Conservation (phyloP, 2,888 invertebrate species). For the Phyto melanocephala region DNA sequence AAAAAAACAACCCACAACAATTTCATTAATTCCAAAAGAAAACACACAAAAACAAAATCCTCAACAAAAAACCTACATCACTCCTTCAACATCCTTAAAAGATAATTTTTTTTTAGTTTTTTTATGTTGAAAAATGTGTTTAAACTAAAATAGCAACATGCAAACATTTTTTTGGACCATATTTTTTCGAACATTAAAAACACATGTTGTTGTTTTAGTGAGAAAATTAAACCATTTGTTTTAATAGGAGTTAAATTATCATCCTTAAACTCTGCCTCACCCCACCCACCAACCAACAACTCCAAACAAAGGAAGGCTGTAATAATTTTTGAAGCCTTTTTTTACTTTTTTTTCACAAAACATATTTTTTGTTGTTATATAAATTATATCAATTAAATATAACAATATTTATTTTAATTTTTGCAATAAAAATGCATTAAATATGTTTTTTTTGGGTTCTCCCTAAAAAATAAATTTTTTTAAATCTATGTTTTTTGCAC, state of each 20-base stretch:
- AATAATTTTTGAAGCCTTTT: slow-evolving; percentile 62
- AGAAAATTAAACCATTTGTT: slow-evolving; percentile 12
- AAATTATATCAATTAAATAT: slow-evolving; percentile 40
- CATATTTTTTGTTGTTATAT: slow-evolving; percentile 29
- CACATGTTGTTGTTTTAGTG: slow-evolving; percentile 33
- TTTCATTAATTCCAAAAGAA: slow-evolving; percentile 21
- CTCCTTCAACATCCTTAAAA: slow-evolving; percentile 21
- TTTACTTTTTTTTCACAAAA: slow-evolving; percentile 29
- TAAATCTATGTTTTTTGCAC: slow-evolving; percentile 53
- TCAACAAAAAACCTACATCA: background rate
- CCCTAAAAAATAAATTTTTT: slow-evolving; percentile 18
- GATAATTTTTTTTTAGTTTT: background rate
- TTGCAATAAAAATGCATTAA: slow-evolving; percentile 2
- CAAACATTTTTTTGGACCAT: background rate
- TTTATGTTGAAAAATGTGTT: slow-evolving; percentile 14
- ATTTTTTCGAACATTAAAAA: slow-evolving; percentile 27
- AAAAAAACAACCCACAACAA: slow-evolving; percentile 8
- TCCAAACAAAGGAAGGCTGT: slow-evolving; percentile 53
- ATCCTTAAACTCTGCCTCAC: slow-evolving; percentile 40
- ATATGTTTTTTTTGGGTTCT: slow-evolving; percentile 5
- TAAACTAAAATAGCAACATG: slow-evolving; percentile 11
- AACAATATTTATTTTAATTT: slow-evolving; percentile 21
- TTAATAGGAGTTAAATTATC: slow-evolving; percentile 49
- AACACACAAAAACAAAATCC: slow-evolving; percentile 20
- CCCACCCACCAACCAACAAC: background rate